phyloP scores from a whole-genome alignment of 2,797 vertebrate genomes.

The Anisognathus igniventris region DNA sequence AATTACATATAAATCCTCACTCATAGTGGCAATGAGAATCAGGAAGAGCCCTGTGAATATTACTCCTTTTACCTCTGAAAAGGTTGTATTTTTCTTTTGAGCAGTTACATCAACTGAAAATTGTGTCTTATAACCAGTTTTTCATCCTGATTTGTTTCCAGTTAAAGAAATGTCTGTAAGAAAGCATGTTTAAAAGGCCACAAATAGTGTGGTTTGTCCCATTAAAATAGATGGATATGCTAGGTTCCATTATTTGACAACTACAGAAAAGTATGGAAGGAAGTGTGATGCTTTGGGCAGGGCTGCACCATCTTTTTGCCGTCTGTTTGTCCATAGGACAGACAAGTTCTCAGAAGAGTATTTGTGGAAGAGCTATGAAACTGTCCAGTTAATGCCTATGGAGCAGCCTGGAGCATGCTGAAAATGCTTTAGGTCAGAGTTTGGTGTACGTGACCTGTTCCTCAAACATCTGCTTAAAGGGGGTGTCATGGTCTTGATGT shows the following conservation, averaged over 20 bases:
- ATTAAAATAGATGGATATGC: neutral
- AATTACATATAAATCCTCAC: neutral
- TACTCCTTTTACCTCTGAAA: neutral
- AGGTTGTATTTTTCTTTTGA: neutral
- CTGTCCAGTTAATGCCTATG: neutral
- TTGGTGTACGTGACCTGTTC: neutral
- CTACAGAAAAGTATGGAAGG: neutral
- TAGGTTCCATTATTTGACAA: neutral
- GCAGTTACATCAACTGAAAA: neutral
- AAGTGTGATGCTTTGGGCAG: neutral
- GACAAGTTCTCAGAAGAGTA: neutral
- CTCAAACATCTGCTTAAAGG: neutral
- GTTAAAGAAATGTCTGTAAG: neutral
- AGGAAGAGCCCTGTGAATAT: neutral
- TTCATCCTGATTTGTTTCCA: neutral
- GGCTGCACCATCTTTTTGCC: neutral
- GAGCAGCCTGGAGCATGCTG: neutral
- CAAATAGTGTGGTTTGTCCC: neutral
- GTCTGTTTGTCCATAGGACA: neutral
- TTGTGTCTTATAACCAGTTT: neutral
- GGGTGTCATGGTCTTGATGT: neutral
- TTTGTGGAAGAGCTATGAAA: neutral
- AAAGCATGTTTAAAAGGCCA: neutral
- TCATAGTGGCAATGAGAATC: neutral
- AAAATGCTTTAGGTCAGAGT: neutral